Base-by-base conservation (phyloP, 1,140 invertebrate species). In the Sipha flava region DNA sequence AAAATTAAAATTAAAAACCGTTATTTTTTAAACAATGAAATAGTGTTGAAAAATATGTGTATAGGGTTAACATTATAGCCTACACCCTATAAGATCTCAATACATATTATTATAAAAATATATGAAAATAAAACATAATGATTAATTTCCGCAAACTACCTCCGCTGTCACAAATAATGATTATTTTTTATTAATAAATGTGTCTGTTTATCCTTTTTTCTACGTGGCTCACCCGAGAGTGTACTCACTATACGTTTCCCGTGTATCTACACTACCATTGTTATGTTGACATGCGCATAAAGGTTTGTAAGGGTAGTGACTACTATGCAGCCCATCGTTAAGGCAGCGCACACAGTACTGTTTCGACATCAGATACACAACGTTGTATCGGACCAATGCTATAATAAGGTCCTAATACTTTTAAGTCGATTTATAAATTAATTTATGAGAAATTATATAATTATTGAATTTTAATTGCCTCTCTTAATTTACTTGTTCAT, bases 221-320 rank as follows among this genome's bases (percentile, higher is more conserved):
- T 37, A 31, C 57, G 7, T 16, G 16, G n/a, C 29, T 31, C 29
- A 18, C 57, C 14, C 3, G 40, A 52, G 59, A 23, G 49, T 75
- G 52, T 34, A 54, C 45, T 43, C 12, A 37, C 3, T 47, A 18
- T 16, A 31, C 70, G 14, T 10, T 12, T n/a, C 9, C 18, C 66
- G 54, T 23, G 66, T 47, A 23, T 18, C n/a, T 23, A 18, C 40
- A 54, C 31, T n/a, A 43, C n/a, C 14, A 54, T 54, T 59, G 47
- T 77, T 70, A n/a, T n/a, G 54, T n/a, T 26, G 73, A 77, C 73
- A 77, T 77, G 73, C 73, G 73, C 73, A 43, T 37, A 59, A 54
- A 37, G 37, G 47, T 23, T 57, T 10, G 3, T 26, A 40, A 59
- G 73, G 73, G 73, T 40, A 34, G 73, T 34, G 23, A 16, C 23